phyloP scores from a whole-genome alignment of 2,888 invertebrate genomes.

The Pseudococcus viburni region DNA sequence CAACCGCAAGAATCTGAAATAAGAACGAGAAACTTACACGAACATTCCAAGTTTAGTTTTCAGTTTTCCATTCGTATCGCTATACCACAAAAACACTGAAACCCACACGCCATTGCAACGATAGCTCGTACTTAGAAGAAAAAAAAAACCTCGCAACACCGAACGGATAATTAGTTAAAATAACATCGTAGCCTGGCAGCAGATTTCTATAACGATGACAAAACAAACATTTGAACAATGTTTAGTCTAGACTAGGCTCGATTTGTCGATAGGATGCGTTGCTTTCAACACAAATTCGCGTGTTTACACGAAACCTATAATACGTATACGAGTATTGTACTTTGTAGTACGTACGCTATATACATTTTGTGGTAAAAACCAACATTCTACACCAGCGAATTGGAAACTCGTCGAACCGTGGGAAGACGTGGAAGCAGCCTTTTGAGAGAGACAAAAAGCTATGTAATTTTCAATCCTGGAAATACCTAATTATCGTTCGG shows the following conservation, averaged over 20 bases:
- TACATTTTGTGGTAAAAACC: background rate
- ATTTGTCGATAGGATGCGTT: constrained; percentile 9
- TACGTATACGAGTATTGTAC: background rate
- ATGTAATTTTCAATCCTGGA: background rate
- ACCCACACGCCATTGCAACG: background rate
- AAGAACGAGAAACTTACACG: too few species aligned
- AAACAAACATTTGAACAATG: constrained; percentile 37
- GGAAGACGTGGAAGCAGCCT: background rate
- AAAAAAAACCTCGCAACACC: background rate
- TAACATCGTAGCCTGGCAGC: background rate
- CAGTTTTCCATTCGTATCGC: background rate
- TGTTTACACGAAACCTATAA: constrained; percentile 34
- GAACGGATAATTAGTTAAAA: constrained; percentile 43
- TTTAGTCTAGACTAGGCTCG: constrained; percentile 45
- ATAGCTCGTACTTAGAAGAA: background rate
- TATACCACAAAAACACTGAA: background rate
- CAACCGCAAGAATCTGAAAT: too few species aligned
- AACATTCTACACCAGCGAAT: background rate
- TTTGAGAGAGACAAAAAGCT: background rate
- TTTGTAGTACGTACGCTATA: background rate
- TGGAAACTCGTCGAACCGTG: background rate
- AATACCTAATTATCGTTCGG: background rate
- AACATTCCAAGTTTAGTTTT: background rate
- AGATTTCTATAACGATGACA: constrained; percentile 39
- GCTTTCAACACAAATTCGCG: background rate